These are phyloP conservation scores for Choristoneura fumiferana DNA, from an alignment of 1,140 invertebrate species.

Conservation along the genomic window DNA sequence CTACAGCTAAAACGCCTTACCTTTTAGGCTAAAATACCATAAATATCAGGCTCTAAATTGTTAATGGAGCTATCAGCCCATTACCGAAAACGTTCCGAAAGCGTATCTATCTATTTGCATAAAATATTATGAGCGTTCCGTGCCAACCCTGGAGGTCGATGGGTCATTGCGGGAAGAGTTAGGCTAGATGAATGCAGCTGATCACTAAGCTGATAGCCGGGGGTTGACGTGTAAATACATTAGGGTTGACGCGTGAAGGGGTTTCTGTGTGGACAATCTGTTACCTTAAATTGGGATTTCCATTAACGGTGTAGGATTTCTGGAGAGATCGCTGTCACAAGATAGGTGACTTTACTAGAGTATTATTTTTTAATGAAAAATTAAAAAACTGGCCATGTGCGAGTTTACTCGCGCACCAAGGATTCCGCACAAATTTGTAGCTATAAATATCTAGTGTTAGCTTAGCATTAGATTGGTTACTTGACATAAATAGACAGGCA, in stretches of 20 bases:
- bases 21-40: not conserved
- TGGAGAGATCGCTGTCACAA: not conserved
- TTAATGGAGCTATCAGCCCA: conserved; percentile 1
- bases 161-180: conserved; percentile 51
- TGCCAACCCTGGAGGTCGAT: conserved; percentile 40
- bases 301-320: not conserved
- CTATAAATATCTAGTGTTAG: too few species aligned
- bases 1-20: conserved; percentile 2
- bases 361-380: too few species aligned
- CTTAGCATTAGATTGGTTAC: too few species aligned
- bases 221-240: conserved; percentile 14
- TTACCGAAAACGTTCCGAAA: not conserved
- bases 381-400: too few species aligned
- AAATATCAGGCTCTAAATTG: not conserved
- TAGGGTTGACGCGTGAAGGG: conserved; percentile 48
- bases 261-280: conserved; percentile 29
- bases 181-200: conserved; percentile 56
- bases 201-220: conserved; percentile 42
- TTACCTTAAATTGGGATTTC: conserved; percentile 22
- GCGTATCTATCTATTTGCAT: conserved; percentile 30
- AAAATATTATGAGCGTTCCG: conserved; percentile 45
- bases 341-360: too few species aligned
- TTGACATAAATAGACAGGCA: too few species aligned
- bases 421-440: too few species aligned
- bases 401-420: too few species aligned